Conservation (phyloP, 2,113 vertebrate species). For the Anhinga rufa region DNA sequence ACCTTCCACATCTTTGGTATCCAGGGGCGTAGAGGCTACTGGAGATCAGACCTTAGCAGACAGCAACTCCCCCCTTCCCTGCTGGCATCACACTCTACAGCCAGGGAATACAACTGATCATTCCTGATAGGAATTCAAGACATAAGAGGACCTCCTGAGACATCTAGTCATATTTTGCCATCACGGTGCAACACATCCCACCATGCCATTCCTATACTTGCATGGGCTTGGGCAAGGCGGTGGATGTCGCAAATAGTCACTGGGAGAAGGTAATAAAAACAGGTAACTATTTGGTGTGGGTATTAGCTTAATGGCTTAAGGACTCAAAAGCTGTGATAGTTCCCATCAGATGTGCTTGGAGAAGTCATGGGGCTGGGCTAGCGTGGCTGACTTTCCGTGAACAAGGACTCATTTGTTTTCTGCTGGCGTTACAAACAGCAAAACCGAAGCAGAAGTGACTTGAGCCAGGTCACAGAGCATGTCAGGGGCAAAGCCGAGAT, state of each 20-base stretch:
- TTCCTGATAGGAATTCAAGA: not conserved
- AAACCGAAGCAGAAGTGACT: slow-evolving; percentile 16
- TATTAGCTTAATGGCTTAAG: not conserved
- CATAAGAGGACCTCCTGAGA: not conserved
- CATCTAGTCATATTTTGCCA: not conserved
- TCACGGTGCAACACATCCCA: rapidly evolving
- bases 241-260: not conserved
- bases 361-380: not conserved
- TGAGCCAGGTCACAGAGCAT: slow-evolving; percentile 16
- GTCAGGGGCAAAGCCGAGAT: not conserved
- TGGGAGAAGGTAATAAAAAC: not conserved
- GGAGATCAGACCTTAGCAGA: not conserved
- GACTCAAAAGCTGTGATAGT: not conserved
- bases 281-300: rapidly evolving
- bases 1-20: not conserved
- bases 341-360: not conserved
- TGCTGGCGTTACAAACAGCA: not conserved
- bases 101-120: too few relatives aligned
- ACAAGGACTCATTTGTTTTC: slow-evolving; percentile 16
- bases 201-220: not conserved
- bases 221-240: rapidly evolving
- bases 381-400: not conserved
- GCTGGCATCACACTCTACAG: not conserved
- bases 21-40: not conserved
- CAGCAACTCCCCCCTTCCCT: not conserved